Percentiles rank a stretch among this genome's conserved stretches.
phyloP scores from a whole-genome alignment of 2,113 vertebrate species.

The Eulacestoma nigropectus region DNA sequence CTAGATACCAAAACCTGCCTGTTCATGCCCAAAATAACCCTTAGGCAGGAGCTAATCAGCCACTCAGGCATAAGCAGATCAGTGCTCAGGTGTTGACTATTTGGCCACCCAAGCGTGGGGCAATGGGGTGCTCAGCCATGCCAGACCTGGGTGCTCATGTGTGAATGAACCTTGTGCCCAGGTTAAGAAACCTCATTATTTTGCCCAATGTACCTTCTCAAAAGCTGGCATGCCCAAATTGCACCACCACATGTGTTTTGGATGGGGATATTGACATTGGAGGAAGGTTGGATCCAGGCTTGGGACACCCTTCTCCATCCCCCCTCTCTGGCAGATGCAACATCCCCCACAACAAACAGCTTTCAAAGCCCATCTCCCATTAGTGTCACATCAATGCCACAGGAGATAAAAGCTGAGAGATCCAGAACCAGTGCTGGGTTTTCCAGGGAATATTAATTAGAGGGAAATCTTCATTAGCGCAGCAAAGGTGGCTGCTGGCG shows the following conservation, averaged over 20 bases:
- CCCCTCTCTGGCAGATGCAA: not conserved
- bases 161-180: rapidly evolving
- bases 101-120: not conserved
- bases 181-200: not conserved
- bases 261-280: not conserved
- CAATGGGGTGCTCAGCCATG: not conserved
- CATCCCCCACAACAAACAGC: not conserved
- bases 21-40: not conserved
- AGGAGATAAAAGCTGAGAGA: slow-evolving; percentile 14
- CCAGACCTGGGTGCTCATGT: not conserved
- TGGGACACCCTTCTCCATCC: not conserved
- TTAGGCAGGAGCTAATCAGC: not conserved
- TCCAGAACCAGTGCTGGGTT: not conserved
- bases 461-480: slow-evolving; percentile 5
- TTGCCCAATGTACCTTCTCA: not conserved
- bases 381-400: slow-evolving; percentile 50
- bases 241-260: not conserved
- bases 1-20: not conserved
- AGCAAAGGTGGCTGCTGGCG: not conserved
- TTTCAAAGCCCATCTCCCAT: not conserved
- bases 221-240: not conserved
- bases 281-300: not conserved
- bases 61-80: not conserved
- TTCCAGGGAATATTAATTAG: slow-evolving; percentile 33
- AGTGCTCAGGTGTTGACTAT: not conserved